phyloP scores from a whole-genome alignment of 2,888 invertebrate genomes.

The Ellobium chinense region DNA sequence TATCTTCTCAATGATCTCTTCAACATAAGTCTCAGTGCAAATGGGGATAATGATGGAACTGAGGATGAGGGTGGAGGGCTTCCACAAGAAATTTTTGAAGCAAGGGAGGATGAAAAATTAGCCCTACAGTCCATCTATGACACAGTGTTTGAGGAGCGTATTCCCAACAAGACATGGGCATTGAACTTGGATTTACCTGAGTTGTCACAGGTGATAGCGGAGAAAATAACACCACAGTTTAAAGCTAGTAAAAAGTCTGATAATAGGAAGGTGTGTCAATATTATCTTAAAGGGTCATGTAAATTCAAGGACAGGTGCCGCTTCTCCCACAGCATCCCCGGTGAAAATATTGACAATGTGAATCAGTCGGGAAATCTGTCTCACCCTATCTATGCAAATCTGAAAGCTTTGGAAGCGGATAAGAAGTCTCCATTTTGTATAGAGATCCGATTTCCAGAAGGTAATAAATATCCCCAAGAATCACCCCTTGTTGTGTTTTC shows the following conservation, averaged over 20 bases:
- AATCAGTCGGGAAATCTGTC: background rate
- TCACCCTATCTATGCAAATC: conserved; percentile 43
- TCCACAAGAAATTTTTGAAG: conserved; percentile 51
- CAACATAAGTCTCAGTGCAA: conserved; percentile 43
- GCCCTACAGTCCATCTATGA: conserved; percentile 73
- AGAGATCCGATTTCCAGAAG: conserved; percentile 70
- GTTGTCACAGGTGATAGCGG: conserved; percentile 55
- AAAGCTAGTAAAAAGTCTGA: conserved; percentile 31
- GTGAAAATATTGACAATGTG: background rate
- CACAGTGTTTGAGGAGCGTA: conserved; percentile 65
- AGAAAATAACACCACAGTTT: conserved; percentile 19
- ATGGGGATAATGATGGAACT: background rate
- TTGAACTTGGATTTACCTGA: conserved; percentile 62
- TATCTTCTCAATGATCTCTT: conserved; percentile 69
- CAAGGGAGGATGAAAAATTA: conserved; percentile 71
- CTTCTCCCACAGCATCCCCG: conserved; percentile 53
- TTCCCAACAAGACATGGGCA: conserved; percentile 69
- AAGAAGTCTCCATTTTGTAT: conserved; percentile 58
- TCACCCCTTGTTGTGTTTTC: conserved; percentile 71
- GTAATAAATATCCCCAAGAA: conserved; percentile 70
- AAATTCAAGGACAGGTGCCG: conserved; percentile 67
- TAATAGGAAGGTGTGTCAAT: conserved; percentile 58
- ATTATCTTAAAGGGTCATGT: conserved; percentile 69
- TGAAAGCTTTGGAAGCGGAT: conserved; percentile 25
- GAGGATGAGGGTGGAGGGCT: background rate